These are phyloP conservation scores for Heliocidaris tuberculata DNA, from an alignment of 35 echinoderm and acorn worm species.

Conservation along the genomic window DNA sequence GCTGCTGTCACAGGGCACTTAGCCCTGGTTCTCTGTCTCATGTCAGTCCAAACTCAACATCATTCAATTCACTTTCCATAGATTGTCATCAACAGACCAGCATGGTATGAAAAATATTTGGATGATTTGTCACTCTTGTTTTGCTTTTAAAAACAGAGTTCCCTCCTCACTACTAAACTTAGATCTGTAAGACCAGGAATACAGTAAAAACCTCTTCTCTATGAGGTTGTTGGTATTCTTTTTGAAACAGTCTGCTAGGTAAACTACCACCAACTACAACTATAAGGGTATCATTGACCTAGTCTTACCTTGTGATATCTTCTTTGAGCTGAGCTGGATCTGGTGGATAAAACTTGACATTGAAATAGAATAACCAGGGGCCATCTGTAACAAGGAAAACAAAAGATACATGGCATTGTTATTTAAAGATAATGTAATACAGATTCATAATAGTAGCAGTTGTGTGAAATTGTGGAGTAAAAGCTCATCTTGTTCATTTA, in stretches of 20 bases:
- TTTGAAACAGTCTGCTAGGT: no score
- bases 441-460: neutral
- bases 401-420: slow-evolving; percentile 33
- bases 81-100: neutral
- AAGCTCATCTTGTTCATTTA: no score
- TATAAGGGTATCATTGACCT: no score
- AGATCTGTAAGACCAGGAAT: no score
- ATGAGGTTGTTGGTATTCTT: no score
- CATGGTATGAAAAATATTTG: neutral
- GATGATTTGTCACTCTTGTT: neutral
- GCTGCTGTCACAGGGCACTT: neutral
- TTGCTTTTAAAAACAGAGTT: neutral
- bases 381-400: slow-evolving; percentile 81
- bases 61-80: neutral
- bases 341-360: slow-evolving; percentile 99
- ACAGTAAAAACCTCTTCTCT: no score
- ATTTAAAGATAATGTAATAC: neutral
- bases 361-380: slow-evolving; percentile 91
- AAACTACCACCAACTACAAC: no score
- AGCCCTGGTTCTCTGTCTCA: neutral
- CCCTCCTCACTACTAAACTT: no score
- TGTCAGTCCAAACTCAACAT: neutral
- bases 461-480: neutral
- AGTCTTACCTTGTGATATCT: slow-evolving; percentile 90
- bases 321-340: slow-evolving; percentile 94